Conservation (phyloP, 2,797 vertebrate species). For the Cynopterus sphinx region DNA sequence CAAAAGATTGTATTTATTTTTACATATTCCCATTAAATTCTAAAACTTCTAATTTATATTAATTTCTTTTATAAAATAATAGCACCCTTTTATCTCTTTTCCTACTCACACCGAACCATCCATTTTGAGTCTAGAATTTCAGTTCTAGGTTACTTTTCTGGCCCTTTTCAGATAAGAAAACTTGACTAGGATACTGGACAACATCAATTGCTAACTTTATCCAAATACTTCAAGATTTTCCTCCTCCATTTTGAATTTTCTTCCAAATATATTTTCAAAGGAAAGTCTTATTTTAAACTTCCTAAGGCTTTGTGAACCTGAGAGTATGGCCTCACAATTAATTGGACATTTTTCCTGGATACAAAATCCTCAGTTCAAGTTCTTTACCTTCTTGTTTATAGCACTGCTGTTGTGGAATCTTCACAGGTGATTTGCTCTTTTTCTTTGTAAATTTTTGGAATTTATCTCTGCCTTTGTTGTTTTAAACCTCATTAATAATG, state of each 20-base stretch:
- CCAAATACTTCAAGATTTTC: background rate
- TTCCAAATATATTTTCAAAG: background rate
- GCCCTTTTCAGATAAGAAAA: background rate
- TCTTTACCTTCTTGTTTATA: background rate
- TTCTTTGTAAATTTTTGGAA: background rate
- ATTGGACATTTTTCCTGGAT: background rate
- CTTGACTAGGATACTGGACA: background rate
- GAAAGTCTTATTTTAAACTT: background rate
- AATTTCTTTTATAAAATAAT: background rate
- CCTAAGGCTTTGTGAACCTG: background rate
- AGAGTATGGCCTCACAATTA: background rate
- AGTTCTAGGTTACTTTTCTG: background rate
- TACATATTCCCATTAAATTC: background rate
- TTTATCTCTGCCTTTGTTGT: background rate
- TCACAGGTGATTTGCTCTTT: background rate
- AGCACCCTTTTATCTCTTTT: background rate
- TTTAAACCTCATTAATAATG: background rate
- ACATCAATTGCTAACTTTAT: background rate
- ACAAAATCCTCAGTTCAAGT: background rate
- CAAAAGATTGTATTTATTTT: background rate
- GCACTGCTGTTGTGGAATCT: background rate
- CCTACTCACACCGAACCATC: background rate
- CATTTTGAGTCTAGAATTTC: background rate
- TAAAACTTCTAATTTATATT: background rate
- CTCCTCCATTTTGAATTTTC: background rate